phyloP scores from a whole-genome alignment of 2,797 vertebrate genomes.

The Eleutherodactylus coqui region DNA sequence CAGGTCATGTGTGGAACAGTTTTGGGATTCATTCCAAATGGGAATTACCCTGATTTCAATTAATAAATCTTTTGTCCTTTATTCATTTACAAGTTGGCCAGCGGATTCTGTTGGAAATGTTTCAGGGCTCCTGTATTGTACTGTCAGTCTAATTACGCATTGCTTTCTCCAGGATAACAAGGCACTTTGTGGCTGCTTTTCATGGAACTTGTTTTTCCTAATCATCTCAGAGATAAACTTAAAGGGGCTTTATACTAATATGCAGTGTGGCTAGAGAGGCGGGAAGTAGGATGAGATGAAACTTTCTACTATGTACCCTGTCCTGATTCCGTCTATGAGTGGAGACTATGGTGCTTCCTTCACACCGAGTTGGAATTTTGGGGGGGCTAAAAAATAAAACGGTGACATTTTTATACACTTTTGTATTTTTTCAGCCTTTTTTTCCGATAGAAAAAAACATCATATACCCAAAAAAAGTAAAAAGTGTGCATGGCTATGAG shows the following conservation, averaged over 20 bases:
- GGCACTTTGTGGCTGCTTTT: conserved; percentile 36
- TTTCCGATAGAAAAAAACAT: too few species aligned
- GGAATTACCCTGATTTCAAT: conserved; percentile 69
- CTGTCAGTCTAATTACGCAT: conserved; percentile 56
- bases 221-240: conserved; percentile 25
- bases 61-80: conserved; percentile 66
- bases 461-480: too few species aligned
- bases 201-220: conserved; percentile 33
- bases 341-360: background rate
- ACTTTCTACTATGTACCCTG: background rate
- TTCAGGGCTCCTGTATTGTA: conserved; percentile 66
- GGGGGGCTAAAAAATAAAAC: too few species aligned
- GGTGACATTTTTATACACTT: too few species aligned
- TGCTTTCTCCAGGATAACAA: conserved; percentile 49
- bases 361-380: too few species aligned
- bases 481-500: too few species aligned
- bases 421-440: too few species aligned
- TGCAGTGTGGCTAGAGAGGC: background rate
- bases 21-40: conserved; percentile 69
- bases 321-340: background rate
- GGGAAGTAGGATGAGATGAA: background rate
- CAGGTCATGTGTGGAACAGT: conserved; percentile 30
- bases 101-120: conserved; percentile 65
- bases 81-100: conserved; percentile 66
- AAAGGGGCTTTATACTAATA: conserved; percentile 8